These are phyloP conservation scores for Pseudopodoces humilis DNA, from an alignment of 2,113 vertebrate species.

Conservation along the genomic window DNA sequence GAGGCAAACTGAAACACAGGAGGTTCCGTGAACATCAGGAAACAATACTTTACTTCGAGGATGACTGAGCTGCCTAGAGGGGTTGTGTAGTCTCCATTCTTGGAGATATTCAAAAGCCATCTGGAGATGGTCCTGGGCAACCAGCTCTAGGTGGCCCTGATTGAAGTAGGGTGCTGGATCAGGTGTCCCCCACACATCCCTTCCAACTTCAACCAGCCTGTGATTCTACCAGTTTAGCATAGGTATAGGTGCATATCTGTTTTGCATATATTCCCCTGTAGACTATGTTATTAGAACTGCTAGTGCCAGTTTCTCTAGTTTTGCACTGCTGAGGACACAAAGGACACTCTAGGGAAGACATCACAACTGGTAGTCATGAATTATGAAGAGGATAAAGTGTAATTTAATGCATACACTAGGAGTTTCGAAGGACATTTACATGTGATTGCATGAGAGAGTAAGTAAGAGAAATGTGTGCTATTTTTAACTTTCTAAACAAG, in stretches of 20 bases:
- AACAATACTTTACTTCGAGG: not conserved
- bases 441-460: not conserved
- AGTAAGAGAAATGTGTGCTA: not conserved
- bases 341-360: not conserved
- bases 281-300: not conserved
- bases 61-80: not conserved
- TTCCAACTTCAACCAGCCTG: not conserved
- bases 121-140: not conserved
- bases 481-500: not conserved
- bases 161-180: not conserved
- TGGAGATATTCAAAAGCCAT: not conserved
- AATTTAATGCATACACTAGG: not conserved
- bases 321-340: not conserved
- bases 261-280: not conserved
- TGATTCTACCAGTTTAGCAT: not conserved
- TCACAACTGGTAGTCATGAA: not conserved
- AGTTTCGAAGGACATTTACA: not conserved
- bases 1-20: not conserved
- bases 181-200: not conserved
- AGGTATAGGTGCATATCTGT: not conserved
- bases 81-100: not conserved
- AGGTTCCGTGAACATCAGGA: not conserved
- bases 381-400: not conserved
- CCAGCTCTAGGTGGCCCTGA: not conserved
- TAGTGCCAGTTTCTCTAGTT: not conserved